Base-by-base conservation (phyloP, 2,888 invertebrate genomes). In the Aquatica leii region DNA sequence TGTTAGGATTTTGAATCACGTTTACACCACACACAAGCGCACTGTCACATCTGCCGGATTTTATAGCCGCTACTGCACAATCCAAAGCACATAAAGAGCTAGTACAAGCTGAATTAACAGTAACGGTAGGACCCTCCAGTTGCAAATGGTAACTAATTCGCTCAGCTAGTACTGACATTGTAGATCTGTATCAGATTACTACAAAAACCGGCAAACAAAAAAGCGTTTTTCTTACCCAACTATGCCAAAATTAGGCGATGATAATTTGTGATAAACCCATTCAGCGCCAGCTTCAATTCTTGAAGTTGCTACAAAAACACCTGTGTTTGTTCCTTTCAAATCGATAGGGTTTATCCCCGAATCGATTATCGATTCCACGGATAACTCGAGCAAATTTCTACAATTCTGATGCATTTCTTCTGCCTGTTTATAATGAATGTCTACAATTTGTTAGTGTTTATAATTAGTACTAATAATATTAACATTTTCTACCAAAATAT, bases 61-160 rank as follows among this genome's bases (percentile, higher is more conserved):
- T 83, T 51, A 95, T 88, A 0, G 91, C 86, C 46, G 86, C 84
- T 78, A 89, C 91, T 11, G 91, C 93, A 66, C 90, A 90, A 74
- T 95, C 93, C 64, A 96, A 69, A 0, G 95, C 95, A 72, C 92
- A 88, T 71, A 95, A 85, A 12, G 94, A 92, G 54, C 95, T 95
- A 11, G 94, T 94, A 79, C 97, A 97, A 0, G 96, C 96, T 0
- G 95, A 94, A 81, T 97, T 96, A 11, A 95, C 85, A 0, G 92
- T 86, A 82, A 90, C 93, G 9, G 94, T 94, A 0, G 96, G 95
- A 0, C 97, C 95, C 71, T 90, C 90, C 12, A 93, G 85, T 15
- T 94, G 94, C 64, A 97, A 86, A 82, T 90, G 89, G 80, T 92
- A 96, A 0, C 95, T 94, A 69, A 97, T 87, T 55, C 95, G 87